Conservation (phyloP, 2,113 vertebrate genomes). For the Caracal caracal region DNA sequence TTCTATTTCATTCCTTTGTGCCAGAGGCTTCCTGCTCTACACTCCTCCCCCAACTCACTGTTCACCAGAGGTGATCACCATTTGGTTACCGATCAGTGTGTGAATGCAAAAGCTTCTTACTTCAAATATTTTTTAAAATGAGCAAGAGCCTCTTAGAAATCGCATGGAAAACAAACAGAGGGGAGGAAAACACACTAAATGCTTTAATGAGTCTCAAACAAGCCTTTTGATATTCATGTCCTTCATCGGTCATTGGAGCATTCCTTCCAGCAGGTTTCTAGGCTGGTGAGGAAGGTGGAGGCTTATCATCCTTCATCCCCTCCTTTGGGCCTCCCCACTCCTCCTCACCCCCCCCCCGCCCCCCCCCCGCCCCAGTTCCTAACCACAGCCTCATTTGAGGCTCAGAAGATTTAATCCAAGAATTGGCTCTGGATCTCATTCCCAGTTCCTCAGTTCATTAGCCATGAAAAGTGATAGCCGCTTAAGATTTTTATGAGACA, state of each 20-base stretch:
- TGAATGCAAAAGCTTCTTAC: slow-evolving; percentile 63
- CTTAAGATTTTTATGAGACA: slow-evolving; percentile 83
- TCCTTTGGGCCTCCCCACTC: neutral
- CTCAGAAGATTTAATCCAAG: slow-evolving; percentile 81
- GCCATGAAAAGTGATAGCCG: slow-evolving; percentile 84
- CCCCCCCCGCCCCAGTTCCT: slow-evolving; percentile 35
- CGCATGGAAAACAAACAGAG: slow-evolving; percentile 74
- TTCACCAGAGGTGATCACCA: slow-evolving; percentile 58
- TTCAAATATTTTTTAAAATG: slow-evolving; percentile 79
- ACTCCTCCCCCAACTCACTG: neutral
- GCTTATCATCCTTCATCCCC: slow-evolving; percentile 58
- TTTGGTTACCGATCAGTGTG: slow-evolving; percentile 74
- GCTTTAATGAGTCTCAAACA: slow-evolving; percentile 27
- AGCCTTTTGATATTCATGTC: slow-evolving; percentile 70
- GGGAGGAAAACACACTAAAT: neutral
- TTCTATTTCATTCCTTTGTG: slow-evolving; percentile 63
- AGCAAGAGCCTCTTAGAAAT: slow-evolving; percentile 79
- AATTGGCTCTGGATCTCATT: slow-evolving; percentile 82
- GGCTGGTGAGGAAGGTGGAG: slow-evolving; percentile 75
- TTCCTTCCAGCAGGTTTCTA: slow-evolving; percentile 72
- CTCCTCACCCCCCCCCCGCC: neutral
- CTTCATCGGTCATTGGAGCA: slow-evolving; percentile 52
- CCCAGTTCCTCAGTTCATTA: slow-evolving; percentile 84
- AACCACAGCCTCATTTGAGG: slow-evolving; percentile 75
- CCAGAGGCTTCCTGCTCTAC: neutral